Evolutionary conservation across 2,113 vertebrate genomes (phyloP), one percentile per base, ranked within the genome.

Genomic region (Aldabrachelys gigantea): DNA sequence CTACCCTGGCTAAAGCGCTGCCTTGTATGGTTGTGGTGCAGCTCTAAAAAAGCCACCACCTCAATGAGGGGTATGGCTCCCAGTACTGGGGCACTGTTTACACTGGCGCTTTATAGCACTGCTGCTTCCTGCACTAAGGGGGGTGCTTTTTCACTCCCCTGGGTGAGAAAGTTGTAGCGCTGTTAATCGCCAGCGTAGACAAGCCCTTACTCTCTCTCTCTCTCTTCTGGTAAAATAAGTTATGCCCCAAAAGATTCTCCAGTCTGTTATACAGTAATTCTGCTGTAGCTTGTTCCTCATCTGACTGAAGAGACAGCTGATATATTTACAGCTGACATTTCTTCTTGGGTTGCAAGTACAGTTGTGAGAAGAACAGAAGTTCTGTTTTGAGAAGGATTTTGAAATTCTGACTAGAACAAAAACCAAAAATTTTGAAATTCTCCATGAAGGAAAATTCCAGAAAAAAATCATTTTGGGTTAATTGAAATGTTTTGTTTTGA

Each of bases 141-240:
- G 49, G 49, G 13, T 50, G 49, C 4, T 50, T 50, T 50, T 50
- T 50, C 50, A 13, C 50, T 50, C 50, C 50, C 13, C 50, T 50
- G 13, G 4, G 50, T 1, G 50, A 50, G 50, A 50, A 50, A 50
- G 50, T 50, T 50, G 50, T 50, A 50, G 50, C 13, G 50, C 50
- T 50, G 50, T 50, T 50, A 50, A 50, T 50, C 4, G 13, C 13
- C 13, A 50, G 50, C 50, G 13, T 50, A 50, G 50, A 50, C 50
- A 50, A 50, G 13, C 13, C 50, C 50, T 14, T 80, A 13, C n/a
- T 81, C 86, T 27, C 35, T 31, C 41, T 31, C 41, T 41, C 2
- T 53, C 29, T n/a, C 4, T 53, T 8, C 22, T 0, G 0, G 11
- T 4, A 65, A 65, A 80, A 86, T n/a, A n/a, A 75, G 49, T 62